Conservation (phyloP, 2,113 vertebrate genomes). For the Actenoides lindsayi region DNA sequence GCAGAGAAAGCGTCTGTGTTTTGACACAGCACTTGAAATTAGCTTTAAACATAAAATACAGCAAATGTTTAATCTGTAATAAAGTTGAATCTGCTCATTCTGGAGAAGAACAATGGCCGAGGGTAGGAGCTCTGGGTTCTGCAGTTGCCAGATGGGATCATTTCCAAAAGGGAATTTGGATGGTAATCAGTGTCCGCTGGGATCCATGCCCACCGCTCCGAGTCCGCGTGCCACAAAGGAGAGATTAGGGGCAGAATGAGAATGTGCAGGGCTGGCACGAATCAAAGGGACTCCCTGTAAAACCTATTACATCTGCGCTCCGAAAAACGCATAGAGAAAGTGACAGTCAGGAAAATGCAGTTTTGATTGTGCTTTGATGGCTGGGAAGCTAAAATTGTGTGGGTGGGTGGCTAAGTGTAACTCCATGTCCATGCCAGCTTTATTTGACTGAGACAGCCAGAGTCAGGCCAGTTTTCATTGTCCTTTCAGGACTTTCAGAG, state of each 20-base stretch:
- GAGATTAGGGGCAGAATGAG: constrained; percentile 71
- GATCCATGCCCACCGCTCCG: constrained; percentile 53
- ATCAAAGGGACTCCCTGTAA: constrained; percentile 69
- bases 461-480: constrained; percentile 52
- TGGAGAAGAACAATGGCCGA: constrained; percentile 52
- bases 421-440: constrained; percentile 41
- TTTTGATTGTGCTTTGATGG: constrained; percentile 64
- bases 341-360: constrained; percentile 63
- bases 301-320: constrained; percentile 65
- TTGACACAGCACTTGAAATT: constrained; percentile 29
- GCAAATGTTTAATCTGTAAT: constrained; percentile 47
- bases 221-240: constrained; percentile 56
- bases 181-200: constrained; percentile 63
- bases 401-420: constrained; percentile 60
- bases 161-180: constrained; percentile 67
- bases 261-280: constrained; percentile 65
- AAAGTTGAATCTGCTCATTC: constrained; percentile 60
- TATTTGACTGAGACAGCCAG: constrained; percentile 28
- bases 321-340: constrained; percentile 49
- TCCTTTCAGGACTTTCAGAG: constrained; percentile 41
- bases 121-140: constrained; percentile 43
- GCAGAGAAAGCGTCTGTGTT: constrained; percentile 34
- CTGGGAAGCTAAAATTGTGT: constrained; percentile 61
- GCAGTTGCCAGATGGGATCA: constrained; percentile 61
- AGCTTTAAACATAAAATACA: constrained; percentile 28